These are phyloP conservation scores for Indri indri DNA, from an alignment of 2,113 vertebrate species.

Conservation along the genomic window DNA sequence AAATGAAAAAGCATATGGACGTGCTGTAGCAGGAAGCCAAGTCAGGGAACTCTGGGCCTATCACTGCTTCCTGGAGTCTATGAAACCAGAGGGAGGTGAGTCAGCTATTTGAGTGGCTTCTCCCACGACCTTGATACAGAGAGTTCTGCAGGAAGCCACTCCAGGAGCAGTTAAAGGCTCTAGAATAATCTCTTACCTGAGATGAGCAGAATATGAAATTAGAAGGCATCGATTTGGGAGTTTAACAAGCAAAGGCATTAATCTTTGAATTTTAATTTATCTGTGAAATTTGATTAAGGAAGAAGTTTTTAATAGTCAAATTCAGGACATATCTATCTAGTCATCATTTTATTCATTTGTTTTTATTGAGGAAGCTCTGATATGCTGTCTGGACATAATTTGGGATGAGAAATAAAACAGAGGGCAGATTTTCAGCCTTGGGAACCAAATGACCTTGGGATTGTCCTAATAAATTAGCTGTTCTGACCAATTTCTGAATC, in stretches of 20 bases:
- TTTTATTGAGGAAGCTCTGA: not conserved
- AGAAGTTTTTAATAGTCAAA: not conserved
- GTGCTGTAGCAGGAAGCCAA: too few relatives aligned
- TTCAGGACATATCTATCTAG: not conserved
- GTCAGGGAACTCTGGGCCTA: not conserved
- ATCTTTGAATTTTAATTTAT: constrained; percentile 15
- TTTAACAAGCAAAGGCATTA: not conserved
- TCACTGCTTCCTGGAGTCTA: fast-evolving
- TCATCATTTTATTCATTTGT: constrained; percentile 1
- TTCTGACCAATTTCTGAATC: not conserved
- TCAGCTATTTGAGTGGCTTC: not conserved
- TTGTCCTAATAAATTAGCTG: not conserved
- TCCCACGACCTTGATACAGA: not conserved
- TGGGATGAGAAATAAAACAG: constrained; percentile 5
- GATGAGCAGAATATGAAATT: not conserved
- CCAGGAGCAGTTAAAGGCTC: not conserved
- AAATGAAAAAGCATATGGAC: not conserved
- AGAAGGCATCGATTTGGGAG: not conserved
- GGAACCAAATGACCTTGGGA: not conserved
- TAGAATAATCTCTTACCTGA: not conserved
- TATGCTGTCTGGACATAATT: not conserved
- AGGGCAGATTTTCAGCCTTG: not conserved
- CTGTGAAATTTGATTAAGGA: not conserved
- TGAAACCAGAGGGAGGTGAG: not conserved
- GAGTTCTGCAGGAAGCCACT: not conserved